Conservation (phyloP, 2,797 vertebrate genomes). For the Pipistrellus nathusii region DNA sequence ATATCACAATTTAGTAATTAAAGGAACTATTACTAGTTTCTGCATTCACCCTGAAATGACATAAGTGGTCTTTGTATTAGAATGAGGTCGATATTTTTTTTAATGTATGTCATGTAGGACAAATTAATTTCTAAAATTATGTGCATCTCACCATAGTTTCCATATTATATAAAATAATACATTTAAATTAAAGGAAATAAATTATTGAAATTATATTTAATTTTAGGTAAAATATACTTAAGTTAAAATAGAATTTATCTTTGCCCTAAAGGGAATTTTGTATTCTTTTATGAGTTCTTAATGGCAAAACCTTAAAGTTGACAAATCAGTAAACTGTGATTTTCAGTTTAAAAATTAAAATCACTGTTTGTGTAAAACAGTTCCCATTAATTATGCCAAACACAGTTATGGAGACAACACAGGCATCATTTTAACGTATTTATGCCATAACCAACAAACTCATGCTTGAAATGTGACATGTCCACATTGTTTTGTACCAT, state of each 20-base stretch:
- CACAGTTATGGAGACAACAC: not conserved
- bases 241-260: not conserved
- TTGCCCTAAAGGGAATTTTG: not conserved
- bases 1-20: not conserved
- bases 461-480: not conserved
- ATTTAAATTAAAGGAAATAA: not conserved
- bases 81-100: not conserved
- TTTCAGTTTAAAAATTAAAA: not conserved
- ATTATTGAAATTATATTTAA: not conserved
- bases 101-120: not conserved
- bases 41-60: not conserved
- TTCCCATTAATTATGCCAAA: not conserved
- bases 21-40: not conserved
- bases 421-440: not conserved
- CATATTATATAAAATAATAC: not conserved
- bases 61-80: not conserved
- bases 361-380: not conserved
- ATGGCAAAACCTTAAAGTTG: not conserved
- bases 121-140: not conserved
- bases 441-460: not conserved
- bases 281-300: not conserved
- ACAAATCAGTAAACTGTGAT: not conserved
- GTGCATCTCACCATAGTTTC: not conserved
- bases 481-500: not conserved
- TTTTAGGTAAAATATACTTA: not conserved